Conservation (phyloP, 2,113 vertebrate species). For the Brienomyrus longianalis region DNA sequence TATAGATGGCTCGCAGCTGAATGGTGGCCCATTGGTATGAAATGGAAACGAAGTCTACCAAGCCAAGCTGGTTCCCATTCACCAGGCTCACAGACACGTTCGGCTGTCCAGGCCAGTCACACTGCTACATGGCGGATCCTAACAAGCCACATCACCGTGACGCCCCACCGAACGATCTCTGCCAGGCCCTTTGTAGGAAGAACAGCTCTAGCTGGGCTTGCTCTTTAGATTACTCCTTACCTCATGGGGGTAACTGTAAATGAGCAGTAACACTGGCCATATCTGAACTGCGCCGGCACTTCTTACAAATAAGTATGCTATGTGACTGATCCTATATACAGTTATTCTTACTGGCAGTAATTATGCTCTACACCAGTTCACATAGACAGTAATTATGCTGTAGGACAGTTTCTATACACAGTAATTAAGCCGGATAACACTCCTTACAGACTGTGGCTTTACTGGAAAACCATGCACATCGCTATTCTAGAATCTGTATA, state of each 20-base stretch:
- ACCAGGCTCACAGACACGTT: neutral
- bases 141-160: neutral
- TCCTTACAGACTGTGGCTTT: neutral
- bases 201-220: neutral
- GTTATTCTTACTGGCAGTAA: neutral
- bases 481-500: neutral
- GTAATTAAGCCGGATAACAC: neutral
- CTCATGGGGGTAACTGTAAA: neutral
- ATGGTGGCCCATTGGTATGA: neutral
- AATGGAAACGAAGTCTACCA: neutral
- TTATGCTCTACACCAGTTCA: neutral
- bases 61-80: neutral
- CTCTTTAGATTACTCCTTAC: neutral
- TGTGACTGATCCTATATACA: neutral
- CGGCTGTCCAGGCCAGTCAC: neutral
- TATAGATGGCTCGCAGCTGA: neutral
- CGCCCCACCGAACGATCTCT: neutral
- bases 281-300: neutral
- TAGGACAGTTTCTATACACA: conserved; percentile 1
- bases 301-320: neutral
- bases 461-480: neutral
- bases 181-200: neutral
- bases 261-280: neutral
- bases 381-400: neutral
- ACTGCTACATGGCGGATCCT: neutral